These are phyloP conservation scores for Nannoperca australis DNA, from an alignment of 2,797 vertebrate genomes.

Conservation along the genomic window DNA sequence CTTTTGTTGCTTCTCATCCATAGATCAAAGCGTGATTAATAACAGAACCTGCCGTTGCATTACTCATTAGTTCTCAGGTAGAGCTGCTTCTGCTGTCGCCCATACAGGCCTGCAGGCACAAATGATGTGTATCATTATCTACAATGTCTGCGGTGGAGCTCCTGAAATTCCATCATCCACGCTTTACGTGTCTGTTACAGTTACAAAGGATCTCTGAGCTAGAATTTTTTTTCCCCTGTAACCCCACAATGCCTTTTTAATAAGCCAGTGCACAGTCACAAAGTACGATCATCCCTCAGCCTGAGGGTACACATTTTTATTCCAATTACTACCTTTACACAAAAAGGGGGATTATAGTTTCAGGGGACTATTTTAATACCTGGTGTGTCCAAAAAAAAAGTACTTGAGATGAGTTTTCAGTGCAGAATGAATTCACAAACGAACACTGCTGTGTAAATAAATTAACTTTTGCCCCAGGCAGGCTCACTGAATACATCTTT, in stretches of 20 bases:
- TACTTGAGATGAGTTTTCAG: constrained; percentile 51
- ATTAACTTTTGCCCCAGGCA: constrained; percentile 48
- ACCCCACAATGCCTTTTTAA: constrained; percentile 59
- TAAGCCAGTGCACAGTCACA: constrained; percentile 48
- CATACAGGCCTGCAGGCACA: constrained; percentile 49
- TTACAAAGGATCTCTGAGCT: constrained; percentile 55
- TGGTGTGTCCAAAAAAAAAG: constrained; percentile 27
- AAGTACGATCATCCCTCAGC: constrained; percentile 58
- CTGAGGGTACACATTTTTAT: constrained; percentile 59
- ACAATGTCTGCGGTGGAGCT: constrained; percentile 49
- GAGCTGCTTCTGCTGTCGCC: constrained; percentile 48
- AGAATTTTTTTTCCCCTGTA: constrained; percentile 8
- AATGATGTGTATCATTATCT: constrained; percentile 72
- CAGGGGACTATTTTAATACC: constrained; percentile 44
- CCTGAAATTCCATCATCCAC: constrained; percentile 59
- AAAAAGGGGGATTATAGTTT: constrained; percentile 46
- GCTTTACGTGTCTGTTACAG: constrained; percentile 58
- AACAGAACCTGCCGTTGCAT: constrained; percentile 42
- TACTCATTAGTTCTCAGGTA: constrained; percentile 68
- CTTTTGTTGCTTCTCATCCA: constrained; percentile 48
- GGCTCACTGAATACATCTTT: constrained; percentile 31
- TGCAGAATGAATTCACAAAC: constrained; percentile 49
- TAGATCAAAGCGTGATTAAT: constrained; percentile 75
- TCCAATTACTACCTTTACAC: constrained; percentile 62
- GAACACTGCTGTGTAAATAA: constrained; percentile 60